These are phyloP conservation scores for Artemia franciscana DNA, from an alignment of 1,140 invertebrate genomes.

Conservation along the genomic window DNA sequence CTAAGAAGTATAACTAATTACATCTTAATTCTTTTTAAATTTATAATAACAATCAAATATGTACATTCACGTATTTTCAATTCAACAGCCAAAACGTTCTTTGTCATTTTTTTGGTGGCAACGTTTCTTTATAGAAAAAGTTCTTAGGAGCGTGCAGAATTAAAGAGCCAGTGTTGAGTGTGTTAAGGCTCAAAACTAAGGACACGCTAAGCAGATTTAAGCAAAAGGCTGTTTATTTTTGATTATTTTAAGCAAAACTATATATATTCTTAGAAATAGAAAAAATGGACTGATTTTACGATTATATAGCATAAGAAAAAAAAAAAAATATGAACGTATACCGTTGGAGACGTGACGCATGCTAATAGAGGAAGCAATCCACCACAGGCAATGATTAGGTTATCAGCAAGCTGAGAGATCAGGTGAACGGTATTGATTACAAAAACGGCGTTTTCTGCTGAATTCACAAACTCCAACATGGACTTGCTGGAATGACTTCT, in stretches of 20 bases:
- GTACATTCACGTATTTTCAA: no score
- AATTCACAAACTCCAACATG: conserved; percentile 93
- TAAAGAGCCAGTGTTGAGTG: no score
- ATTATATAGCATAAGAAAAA: neutral
- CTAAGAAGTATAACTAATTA: no score
- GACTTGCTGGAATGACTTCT: conserved; percentile 80
- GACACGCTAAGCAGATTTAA: neutral
- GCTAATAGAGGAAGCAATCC: conserved; percentile 86
- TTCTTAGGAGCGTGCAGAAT: no score
- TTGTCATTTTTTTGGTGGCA: no score
- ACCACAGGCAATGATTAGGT: conserved; percentile 95
- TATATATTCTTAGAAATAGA: no score
- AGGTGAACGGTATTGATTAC: conserved; percentile 97
- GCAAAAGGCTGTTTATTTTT: neutral
- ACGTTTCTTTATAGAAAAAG: no score
- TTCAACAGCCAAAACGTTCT: no score
- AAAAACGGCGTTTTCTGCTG: conserved; percentile 91
- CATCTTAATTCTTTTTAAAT: no score
- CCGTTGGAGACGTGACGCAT: conserved; percentile 92
- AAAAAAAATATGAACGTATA: conserved; percentile 29
- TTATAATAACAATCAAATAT: no score
- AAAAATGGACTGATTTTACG: neutral
- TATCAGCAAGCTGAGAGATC: conserved; percentile 94
- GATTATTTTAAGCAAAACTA: neutral
- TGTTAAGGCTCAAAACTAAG: neutral